Evolutionary conservation across 2,888 invertebrate species (phyloP), one percentile per base, ranked within the genome.

Genomic region (Campopleginae sp.): DNA sequence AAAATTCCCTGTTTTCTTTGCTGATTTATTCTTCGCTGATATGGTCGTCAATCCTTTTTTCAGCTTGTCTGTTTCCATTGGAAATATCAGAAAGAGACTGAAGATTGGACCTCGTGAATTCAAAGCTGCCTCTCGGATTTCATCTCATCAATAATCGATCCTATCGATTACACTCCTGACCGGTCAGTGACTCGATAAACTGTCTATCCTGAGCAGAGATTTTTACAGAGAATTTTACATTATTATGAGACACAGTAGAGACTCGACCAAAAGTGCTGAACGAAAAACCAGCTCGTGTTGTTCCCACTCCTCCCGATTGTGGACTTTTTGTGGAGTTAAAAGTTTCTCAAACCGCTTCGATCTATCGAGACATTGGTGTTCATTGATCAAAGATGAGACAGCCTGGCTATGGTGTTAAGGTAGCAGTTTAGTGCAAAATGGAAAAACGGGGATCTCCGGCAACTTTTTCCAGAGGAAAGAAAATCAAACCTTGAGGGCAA

Each of bases 131-230:
- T 33, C 46, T 65, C 54, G 71, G 78, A 82, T 85, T 81, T 83
- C 71, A 71, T 76, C 77, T 72, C 75, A 86, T 86, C 82, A 87
- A 86, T 87, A 86, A 87, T 85, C 82, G 87, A 85, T 84, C 65
- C 58, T 31, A 80, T 84, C 83, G 85, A 63, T 58, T 75, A 33
- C 33, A 33, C 31, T 58, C 46, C 79, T 82, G 82, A 78, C 72
- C 71, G 48, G 63, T 31, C 54, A 42, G 81, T n/a, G n/a, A 44
- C 44, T 31, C 38, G 27, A 17, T 8, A 51, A 12, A 27, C 27
- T n/a, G 54, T 23, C 31, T 31, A 38, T 1, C 3, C 33, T 38
- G 17, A 12, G 19, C 8, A 33, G 19, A 46, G 48, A 3, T 54
- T n/a, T 19, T n/a, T n/a, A n/a, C n/a, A 48, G 1, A 48, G 48